These are phyloP conservation scores for Caenorhabditis latens DNA, from an alignment of 1,140 invertebrate genomes.

Conservation along the genomic window DNA sequence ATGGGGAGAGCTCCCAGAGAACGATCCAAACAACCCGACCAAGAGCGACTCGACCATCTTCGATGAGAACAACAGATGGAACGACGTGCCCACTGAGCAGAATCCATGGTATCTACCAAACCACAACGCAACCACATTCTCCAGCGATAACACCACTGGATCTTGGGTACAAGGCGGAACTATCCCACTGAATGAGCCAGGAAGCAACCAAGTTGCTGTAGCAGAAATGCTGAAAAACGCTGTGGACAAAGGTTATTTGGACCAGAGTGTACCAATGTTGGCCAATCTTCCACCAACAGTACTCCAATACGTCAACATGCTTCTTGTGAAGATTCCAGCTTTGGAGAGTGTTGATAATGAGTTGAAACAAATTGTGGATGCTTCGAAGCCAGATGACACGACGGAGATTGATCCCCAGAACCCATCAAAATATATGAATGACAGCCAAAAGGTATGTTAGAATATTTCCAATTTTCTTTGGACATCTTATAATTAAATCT, in stretches of 20 bases:
- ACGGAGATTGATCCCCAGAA: slow-evolving; percentile 38
- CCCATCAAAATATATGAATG: slow-evolving; percentile 59
- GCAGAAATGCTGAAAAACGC: slow-evolving; percentile 38
- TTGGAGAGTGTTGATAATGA: slow-evolving; percentile 56
- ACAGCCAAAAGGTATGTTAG: slow-evolving; percentile 59
- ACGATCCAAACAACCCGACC: slow-evolving; percentile 63
- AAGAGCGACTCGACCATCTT: slow-evolving; percentile 44
- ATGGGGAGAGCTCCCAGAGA: slow-evolving; percentile 66
- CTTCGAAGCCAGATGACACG: slow-evolving; percentile 43
- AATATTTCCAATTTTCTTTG: neutral
- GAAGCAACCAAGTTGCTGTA: slow-evolving; percentile 13
- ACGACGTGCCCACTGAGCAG: slow-evolving; percentile 49
- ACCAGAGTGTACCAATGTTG: slow-evolving; percentile 38
- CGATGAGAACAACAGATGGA: slow-evolving; percentile 37
- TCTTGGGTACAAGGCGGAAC: slow-evolving; percentile 2
- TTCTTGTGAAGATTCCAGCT: slow-evolving; percentile 57
- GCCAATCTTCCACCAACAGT: slow-evolving; percentile 52
- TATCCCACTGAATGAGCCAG: slow-evolving; percentile 22
- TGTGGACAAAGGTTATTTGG: slow-evolving; percentile 59
- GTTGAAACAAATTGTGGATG: slow-evolving; percentile 57
- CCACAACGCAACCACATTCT: slow-evolving; percentile 24
- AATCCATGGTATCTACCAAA: slow-evolving; percentile 52
- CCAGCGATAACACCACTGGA: slow-evolving; percentile 15
- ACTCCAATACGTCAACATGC: slow-evolving; percentile 24
- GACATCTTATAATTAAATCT: neutral